Conservation (phyloP, 1,140 invertebrate genomes). For the Neoseiulus cucumeris region DNA sequence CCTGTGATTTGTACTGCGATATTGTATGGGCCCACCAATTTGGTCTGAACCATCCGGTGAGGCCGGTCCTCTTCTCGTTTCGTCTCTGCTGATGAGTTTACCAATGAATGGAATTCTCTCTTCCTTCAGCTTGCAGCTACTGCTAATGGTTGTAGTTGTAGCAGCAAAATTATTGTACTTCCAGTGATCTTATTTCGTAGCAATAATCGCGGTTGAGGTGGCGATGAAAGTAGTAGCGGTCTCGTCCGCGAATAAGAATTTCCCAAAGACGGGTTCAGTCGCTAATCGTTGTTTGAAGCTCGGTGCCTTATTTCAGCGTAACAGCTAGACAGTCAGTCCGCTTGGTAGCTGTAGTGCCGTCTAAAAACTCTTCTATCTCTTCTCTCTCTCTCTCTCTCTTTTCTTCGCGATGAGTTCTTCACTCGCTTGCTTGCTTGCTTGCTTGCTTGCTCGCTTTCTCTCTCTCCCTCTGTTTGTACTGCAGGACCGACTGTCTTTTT, state of each 20-base stretch:
- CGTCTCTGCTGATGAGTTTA: neutral
- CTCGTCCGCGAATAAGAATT: neutral
- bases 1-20: slow-evolving; percentile 5
- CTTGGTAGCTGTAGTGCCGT: neutral
- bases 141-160: neutral
- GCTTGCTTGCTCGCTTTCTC: neutral
- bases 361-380: neutral
- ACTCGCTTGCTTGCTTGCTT: neutral
- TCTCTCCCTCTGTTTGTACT: neutral
- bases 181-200: neutral
- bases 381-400: neutral
- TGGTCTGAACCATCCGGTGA: neutral
- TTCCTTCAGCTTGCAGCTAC: neutral
- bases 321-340: neutral
- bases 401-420: neutral
- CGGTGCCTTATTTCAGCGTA: neutral
- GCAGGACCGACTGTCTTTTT: neutral
- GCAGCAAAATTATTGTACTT: neutral
- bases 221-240: neutral
- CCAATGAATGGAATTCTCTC: no score
- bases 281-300: neutral
- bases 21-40: neutral
- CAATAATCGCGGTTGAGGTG: neutral
- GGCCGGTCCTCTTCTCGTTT: slow-evolving; percentile 4
- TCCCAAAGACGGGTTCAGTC: neutral